Evolutionary conservation across 2,888 invertebrate species (phyloP).

Genomic region (Heliconius sara): DNA sequence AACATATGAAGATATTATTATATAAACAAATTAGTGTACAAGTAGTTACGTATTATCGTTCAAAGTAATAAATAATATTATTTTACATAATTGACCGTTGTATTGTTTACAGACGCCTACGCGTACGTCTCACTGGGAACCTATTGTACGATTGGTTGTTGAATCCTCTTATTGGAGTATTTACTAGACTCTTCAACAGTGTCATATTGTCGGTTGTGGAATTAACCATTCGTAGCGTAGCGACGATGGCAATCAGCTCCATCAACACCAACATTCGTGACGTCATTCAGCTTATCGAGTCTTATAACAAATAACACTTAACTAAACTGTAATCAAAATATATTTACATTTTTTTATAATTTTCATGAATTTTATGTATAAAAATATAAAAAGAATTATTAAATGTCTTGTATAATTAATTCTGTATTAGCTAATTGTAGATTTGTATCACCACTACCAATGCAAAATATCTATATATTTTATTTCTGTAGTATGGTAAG

Average conservation of each 20-base stretch:
- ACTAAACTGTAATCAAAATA: background rate
- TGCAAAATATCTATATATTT: too few relatives aligned
- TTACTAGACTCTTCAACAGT: slow-evolving; percentile 75
- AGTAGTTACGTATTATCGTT: too few relatives aligned
- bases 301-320: slow-evolving; percentile 51
- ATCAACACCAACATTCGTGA: slow-evolving; percentile 69
- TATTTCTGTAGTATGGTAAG: too few relatives aligned
- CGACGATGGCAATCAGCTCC: slow-evolving; percentile 60
- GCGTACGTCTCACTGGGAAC: slow-evolving; percentile 78
- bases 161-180: slow-evolving; percentile 73
- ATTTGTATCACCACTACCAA: too few relatives aligned
- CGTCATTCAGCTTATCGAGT: slow-evolving; percentile 61
- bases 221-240: slow-evolving; percentile 62
- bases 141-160: slow-evolving; percentile 77
- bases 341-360: background rate
- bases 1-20: too few relatives aligned
- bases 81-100: background rate
- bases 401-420: too few relatives aligned
- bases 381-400: too few relatives aligned
- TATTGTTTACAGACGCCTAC: slow-evolving; percentile 69
- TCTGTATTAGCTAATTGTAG: too few relatives aligned
- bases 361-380: too few relatives aligned
- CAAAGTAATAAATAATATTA: background rate
- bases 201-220: slow-evolving; percentile 75
- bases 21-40: too few relatives aligned